phyloP scores from a whole-genome alignment of 2,797 vertebrate species.

The Dryobates pubescens region DNA sequence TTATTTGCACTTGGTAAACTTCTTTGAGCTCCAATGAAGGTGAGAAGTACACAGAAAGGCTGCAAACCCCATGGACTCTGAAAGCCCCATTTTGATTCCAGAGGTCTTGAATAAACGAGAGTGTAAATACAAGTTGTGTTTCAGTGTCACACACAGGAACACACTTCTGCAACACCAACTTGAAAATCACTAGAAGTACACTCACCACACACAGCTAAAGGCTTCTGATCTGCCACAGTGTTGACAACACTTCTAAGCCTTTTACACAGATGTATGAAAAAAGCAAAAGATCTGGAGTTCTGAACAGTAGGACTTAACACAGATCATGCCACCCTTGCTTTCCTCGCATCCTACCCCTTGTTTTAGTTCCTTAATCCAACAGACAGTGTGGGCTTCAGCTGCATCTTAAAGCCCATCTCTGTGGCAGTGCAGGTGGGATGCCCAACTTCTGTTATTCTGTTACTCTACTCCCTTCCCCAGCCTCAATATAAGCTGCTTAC shows the following conservation, averaged over 20 bases:
- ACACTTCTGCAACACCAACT: not conserved
- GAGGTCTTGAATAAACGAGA: fast-evolving
- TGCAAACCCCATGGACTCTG: not conserved
- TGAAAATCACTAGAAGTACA: not conserved
- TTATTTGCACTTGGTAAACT: not conserved
- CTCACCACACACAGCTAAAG: not conserved
- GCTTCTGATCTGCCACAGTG: not conserved
- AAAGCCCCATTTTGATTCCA: not conserved
- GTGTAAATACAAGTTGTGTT: not conserved
- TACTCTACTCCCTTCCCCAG: not conserved
- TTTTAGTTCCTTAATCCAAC: not conserved
- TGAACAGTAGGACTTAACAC: fast-evolving
- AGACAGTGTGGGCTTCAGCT: not conserved
- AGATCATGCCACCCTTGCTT: fast-evolving
- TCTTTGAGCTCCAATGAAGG: not conserved
- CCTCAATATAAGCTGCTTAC: fast-evolving
- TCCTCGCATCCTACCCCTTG: not conserved
- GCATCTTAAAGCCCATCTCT: not conserved
- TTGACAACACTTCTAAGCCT: fast-evolving
- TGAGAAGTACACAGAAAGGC: not conserved
- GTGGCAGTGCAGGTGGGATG: fast-evolving
- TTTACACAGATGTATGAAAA: not conserved
- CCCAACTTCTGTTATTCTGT: not conserved
- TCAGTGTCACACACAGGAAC: not conserved
- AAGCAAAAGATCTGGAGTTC: not conserved